These are phyloP conservation scores for Nomada flava DNA, from an alignment of 2,888 invertebrate genomes.

Conservation along the genomic window DNA sequence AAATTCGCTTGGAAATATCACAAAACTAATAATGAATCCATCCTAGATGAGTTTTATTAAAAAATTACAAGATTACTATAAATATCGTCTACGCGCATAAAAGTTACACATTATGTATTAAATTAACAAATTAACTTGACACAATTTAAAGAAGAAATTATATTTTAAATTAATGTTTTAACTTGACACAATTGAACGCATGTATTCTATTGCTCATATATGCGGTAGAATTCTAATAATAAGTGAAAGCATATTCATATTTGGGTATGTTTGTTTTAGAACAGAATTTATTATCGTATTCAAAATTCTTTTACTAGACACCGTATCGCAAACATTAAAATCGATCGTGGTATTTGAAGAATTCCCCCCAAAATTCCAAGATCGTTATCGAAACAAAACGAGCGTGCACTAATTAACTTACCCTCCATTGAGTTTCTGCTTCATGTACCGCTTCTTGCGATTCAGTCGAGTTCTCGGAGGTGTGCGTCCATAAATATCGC, in stretches of 20 bases:
- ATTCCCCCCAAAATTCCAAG: not conserved
- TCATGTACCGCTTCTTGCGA: constrained; percentile 85
- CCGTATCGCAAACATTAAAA: not conserved
- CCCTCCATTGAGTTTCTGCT: constrained; percentile 87
- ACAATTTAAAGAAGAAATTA: no score
- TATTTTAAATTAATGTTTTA: no score
- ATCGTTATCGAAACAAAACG: not conserved
- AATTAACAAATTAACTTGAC: no score
- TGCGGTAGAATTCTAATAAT: no score
- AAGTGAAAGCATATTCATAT: not conserved
- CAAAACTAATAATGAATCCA: no score
- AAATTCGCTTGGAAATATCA: no score
- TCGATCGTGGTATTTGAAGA: not conserved
- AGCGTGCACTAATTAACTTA: constrained; percentile 70
- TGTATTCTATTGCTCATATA: no score
- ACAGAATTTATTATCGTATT: not conserved
- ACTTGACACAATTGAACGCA: no score
- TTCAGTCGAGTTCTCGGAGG: constrained; percentile 91
- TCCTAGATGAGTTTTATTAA: no score
- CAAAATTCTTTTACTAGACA: not conserved
- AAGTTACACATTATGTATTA: no score
- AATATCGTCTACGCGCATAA: no score
- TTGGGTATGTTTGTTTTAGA: not conserved
- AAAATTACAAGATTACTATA: no score
- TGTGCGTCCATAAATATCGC: constrained; percentile 90